Percentiles rank a stretch among this genome's conserved stretches.
Conservation (phyloP, 1,140 invertebrate genomes). For the Luehdorfia chinensis region DNA sequence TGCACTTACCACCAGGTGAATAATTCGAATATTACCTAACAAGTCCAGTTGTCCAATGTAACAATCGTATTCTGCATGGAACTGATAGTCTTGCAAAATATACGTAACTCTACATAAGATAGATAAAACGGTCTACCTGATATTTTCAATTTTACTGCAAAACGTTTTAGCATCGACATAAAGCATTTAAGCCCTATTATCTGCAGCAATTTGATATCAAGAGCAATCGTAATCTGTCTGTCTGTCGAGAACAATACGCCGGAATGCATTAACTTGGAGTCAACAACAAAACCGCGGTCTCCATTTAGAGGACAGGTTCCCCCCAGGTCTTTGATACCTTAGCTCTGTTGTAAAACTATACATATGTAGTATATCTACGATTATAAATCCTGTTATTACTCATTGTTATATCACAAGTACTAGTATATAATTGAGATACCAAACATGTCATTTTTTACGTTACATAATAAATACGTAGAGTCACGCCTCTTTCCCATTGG, state of each 20-base stretch:
- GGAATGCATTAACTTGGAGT: conserved; percentile 63
- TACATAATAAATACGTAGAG: too few relatives aligned
- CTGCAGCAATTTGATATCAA: conserved; percentile 41
- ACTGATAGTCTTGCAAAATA: too few relatives aligned
- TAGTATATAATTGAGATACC: too few relatives aligned
- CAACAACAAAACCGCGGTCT: conserved; percentile 42
- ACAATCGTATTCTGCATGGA: too few relatives aligned
- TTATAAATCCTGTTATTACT: neutral
- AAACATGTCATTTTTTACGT: too few relatives aligned
- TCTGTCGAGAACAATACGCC: conserved; percentile 56
- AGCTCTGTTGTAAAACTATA: conserved; percentile 2
- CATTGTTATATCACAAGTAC: too few relatives aligned
- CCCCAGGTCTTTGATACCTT: conserved; percentile 37
- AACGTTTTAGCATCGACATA: conserved; percentile 18
- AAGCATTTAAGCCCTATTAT: conserved; percentile 23
- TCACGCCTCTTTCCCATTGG: too few relatives aligned
- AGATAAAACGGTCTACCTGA: too few relatives aligned
- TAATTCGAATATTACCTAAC: too few relatives aligned
- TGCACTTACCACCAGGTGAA: too few relatives aligned
- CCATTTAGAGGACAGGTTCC: conserved; percentile 23
- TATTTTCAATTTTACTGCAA: conserved; percentile 14
- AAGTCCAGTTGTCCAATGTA: too few relatives aligned
- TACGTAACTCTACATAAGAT: too few relatives aligned
- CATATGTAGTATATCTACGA: neutral
- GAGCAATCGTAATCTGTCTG: conserved; percentile 46